Evolutionary conservation across 2,797 vertebrate species (phyloP), one percentile per base, ranked within the genome.

Genomic region (Oreochromis grahami): DNA sequence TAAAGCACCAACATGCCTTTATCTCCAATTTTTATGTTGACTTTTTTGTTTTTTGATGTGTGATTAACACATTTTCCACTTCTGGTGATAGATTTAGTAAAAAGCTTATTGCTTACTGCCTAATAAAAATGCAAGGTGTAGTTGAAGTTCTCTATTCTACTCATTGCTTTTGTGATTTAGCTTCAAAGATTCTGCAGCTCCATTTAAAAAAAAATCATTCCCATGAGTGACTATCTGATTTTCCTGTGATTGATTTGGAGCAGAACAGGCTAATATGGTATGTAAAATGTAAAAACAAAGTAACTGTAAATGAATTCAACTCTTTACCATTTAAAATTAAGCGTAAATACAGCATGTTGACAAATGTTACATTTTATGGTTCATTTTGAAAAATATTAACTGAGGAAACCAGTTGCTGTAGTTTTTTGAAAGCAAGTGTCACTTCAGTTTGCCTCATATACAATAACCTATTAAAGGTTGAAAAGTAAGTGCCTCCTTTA

Each of bases 171-270:
- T 86, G 84, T 82, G 85, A 50, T 77, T 88, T 76, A 29, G 84
- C 84, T 90, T 88, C 84, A 91, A 93, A 93, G 87, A 86, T 84
- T 88, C 86, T 50, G 89, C 80, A 81, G 86, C 81, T 89, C 48
- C 85, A 45, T 88, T 79, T 1, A 34, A 1, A 0, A 17, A 17
- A 51, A 48, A 91, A 88, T 83, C 90, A 86, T 84, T 88, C 81
- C 83, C 84, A 88, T 91, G 93, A 93, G 94, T 95, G 74, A 78
- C 93, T 89, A 95, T 95, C 92, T 89, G 93, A 94, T 94, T 94
- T 88, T 88, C 82, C 48, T 43, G 51, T 77, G 88, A 91, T 94
- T 89, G 94, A 93, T 85, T 90, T 79, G 76, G 89, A 74, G 81
- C 60, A 53, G 88, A 83, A 85, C 86, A 90, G 58, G 77, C 65